These are phyloP conservation scores for Aradophagus sp. DNA, from an alignment of 1,140 invertebrate species.

Conservation along the genomic window DNA sequence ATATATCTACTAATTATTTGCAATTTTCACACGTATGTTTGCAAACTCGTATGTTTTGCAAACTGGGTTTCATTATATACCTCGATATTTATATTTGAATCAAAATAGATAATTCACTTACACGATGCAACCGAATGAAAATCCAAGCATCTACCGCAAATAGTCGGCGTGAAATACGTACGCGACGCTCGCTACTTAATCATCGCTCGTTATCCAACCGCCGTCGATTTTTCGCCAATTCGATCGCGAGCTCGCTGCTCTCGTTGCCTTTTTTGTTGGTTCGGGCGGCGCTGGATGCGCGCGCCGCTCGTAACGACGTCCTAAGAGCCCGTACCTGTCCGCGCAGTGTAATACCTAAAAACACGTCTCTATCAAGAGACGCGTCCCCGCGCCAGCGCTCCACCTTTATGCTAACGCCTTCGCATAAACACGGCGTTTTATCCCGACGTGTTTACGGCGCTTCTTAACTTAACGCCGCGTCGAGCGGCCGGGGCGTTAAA, in stretches of 20 bases:
- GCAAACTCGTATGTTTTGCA: too few species aligned
- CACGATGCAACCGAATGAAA: too few species aligned
- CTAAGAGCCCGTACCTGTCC: slow-evolving; percentile 73
- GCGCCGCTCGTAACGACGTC: slow-evolving; percentile 69
- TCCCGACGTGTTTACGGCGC: slow-evolving; percentile 70
- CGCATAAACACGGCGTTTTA: slow-evolving; percentile 74
- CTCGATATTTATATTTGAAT: too few species aligned
- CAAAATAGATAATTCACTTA: too few species aligned
- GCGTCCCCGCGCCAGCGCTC: slow-evolving; percentile 61
- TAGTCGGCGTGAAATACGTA: too few species aligned
- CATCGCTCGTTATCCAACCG: slow-evolving; percentile 15
- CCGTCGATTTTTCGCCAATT: slow-evolving; percentile 25
- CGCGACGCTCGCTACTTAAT: slow-evolving; percentile 13
- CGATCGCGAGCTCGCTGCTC: too few species aligned
- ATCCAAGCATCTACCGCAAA: too few species aligned
- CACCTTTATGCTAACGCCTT: slow-evolving; percentile 55
- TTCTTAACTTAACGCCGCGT: slow-evolving; percentile 60
- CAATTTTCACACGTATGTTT: too few species aligned
- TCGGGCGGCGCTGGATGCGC: too few species aligned
- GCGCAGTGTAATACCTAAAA: slow-evolving; percentile 72
- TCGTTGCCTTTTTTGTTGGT: too few species aligned
- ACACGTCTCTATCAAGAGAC: slow-evolving; percentile 73
- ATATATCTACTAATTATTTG: too few species aligned
- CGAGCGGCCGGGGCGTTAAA: slow-evolving; percentile 32
- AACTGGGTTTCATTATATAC: too few species aligned